A percentile compares a stretch with the other conserved stretches of the same genome.
Conservation (phyloP, 1,140 invertebrate genomes). For the Cotesia vestalis region DNA sequence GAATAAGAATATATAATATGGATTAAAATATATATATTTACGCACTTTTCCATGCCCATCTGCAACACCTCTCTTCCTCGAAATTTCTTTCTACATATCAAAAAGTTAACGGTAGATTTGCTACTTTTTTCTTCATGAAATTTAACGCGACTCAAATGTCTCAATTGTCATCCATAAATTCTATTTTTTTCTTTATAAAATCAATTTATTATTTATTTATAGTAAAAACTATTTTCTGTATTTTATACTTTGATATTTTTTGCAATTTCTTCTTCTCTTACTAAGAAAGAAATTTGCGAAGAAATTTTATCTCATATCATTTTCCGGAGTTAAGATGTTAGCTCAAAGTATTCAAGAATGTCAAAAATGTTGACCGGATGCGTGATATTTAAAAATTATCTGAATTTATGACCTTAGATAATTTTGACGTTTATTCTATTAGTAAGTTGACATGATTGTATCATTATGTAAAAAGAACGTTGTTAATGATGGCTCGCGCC, state of each 20-base stretch:
- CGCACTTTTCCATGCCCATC: conserved; percentile 11
- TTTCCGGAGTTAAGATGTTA: too few relatives aligned
- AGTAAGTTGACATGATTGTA: too few relatives aligned
- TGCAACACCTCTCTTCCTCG: conserved; percentile 15
- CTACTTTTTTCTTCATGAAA: conserved; percentile 15
- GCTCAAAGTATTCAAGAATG: not conserved
- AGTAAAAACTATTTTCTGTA: too few relatives aligned
- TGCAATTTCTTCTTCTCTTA: too few relatives aligned
- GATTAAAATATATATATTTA: not conserved
- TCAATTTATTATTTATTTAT: too few relatives aligned
- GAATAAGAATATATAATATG: not conserved
- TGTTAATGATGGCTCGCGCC: not conserved
- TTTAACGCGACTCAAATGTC: conserved; percentile 27
- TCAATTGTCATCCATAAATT: not conserved
- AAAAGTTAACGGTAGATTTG: conserved; percentile 31
- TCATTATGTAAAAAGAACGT: not conserved
- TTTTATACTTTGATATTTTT: too few relatives aligned
- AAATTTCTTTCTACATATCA: conserved; percentile 1
- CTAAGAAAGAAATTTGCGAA: too few relatives aligned
- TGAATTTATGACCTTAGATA: too few relatives aligned
- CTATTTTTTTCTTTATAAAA: too few relatives aligned
- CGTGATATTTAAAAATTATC: too few relatives aligned
- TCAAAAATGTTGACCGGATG: not conserved
- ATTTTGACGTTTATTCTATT: too few relatives aligned
- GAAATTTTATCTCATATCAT: too few relatives aligned